Evolutionary conservation across 2,888 invertebrate genomes (phyloP).

Genomic region (Eumerus sabulonum): DNA sequence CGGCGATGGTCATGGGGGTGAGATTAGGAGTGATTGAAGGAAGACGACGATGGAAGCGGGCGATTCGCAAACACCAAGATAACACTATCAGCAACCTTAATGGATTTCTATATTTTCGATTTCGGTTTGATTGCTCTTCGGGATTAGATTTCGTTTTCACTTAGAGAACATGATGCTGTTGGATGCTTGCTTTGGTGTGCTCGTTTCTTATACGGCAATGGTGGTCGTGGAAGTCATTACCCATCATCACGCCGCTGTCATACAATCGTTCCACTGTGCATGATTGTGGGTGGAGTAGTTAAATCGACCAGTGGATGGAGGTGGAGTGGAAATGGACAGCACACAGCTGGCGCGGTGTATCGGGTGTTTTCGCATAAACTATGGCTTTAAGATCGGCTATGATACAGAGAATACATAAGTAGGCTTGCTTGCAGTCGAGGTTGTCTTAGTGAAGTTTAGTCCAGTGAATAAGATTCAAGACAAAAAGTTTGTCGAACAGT

Average conservation of each 20-base stretch:
- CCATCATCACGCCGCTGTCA: slow-evolving; percentile 32
- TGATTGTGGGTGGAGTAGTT: slow-evolving; percentile 10
- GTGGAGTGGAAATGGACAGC: background rate
- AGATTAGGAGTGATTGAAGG: slow-evolving; percentile 14
- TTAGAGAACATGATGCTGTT: slow-evolving; percentile 65
- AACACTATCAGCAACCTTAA: slow-evolving; percentile 73
- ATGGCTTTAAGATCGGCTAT: slow-evolving; percentile 46
- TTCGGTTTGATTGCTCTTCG: slow-evolving; percentile 74
- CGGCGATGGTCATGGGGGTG: slow-evolving; percentile 44
- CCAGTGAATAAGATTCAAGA: too few species aligned
- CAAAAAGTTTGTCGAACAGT: too few species aligned
- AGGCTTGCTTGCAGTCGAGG: too few species aligned
- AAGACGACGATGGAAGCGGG: slow-evolving; percentile 16
- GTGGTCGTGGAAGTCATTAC: slow-evolving; percentile 54
- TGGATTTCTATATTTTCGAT: slow-evolving; percentile 74
- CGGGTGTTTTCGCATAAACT: slow-evolving; percentile 55
- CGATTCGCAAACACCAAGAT: slow-evolving; percentile 68
- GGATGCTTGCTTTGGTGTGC: slow-evolving; percentile 11
- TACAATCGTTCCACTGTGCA: slow-evolving; percentile 16
- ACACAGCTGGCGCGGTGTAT: slow-evolving; percentile 59
- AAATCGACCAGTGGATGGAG: slow-evolving; percentile 11
- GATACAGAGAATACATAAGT: slow-evolving; percentile 57
- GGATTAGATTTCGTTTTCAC: slow-evolving; percentile 74
- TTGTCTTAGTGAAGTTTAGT: too few species aligned
- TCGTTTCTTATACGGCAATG: too few species aligned